These are phyloP conservation scores for Caenorhabditis sp. DNA, from an alignment of 2,888 invertebrate species.

Conservation along the genomic window DNA sequence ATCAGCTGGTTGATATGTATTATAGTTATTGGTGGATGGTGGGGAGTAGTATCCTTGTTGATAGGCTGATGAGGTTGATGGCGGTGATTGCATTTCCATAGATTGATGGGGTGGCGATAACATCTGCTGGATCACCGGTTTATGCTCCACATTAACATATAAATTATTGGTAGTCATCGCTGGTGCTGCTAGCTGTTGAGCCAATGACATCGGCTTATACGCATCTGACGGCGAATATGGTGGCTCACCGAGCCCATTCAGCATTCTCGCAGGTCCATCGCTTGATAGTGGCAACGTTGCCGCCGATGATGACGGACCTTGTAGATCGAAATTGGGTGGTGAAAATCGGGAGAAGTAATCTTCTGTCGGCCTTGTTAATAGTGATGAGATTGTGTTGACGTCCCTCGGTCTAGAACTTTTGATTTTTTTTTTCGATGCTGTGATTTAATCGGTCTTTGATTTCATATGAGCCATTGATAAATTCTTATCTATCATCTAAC, in stretches of 20 bases:
- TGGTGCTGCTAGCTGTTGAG: conserved; percentile 45
- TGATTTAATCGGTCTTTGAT: neutral
- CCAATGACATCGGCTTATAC: conserved; percentile 29
- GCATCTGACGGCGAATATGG: conserved; percentile 7
- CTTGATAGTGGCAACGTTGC: conserved; percentile 22
- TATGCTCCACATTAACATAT: conserved; percentile 26
- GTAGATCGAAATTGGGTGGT: conserved; percentile 33
- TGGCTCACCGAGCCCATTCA: conserved; percentile 11
- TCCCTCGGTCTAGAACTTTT: conserved; percentile 6
- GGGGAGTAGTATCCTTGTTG: neutral
- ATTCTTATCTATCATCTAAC: neutral
- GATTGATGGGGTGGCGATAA: conserved; percentile 21
- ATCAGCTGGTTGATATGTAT: neutral
- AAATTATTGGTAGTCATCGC: conserved; percentile 28
- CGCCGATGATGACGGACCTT: conserved; percentile 11
- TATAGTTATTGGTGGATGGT: neutral
- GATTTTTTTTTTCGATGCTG: too few species aligned
- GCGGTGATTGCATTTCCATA: neutral
- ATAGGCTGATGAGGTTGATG: neutral
- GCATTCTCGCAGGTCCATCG: conserved; percentile 43
- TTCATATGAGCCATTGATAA: neutral
- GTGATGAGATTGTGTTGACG: conserved; percentile 25
- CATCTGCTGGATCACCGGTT: conserved; percentile 10
- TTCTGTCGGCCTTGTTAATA: conserved; percentile 13
- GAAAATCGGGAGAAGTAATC: conserved; percentile 36